Conservation (phyloP, 2,797 vertebrate species). For the Lagodon rhomboides region DNA sequence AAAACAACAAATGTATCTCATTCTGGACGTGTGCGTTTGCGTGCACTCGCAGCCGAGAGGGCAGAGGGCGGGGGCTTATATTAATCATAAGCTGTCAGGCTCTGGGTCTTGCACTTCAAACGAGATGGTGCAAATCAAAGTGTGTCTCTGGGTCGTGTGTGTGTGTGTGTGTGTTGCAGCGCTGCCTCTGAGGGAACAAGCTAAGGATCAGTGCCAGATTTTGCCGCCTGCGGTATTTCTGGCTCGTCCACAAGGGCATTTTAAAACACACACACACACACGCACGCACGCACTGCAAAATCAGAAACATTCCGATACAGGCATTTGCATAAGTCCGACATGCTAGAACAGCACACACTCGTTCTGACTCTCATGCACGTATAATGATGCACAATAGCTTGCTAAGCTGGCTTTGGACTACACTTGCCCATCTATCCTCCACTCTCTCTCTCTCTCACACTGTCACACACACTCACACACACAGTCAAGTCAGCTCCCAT, state of each 20-base stretch:
- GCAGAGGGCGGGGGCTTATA: slow-evolving; percentile 78
- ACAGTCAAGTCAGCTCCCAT: slow-evolving; percentile 36
- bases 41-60: slow-evolving; percentile 25
- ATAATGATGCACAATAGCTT: slow-evolving; percentile 60
- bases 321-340: slow-evolving; percentile 53
- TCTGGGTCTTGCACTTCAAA: slow-evolving; percentile 83
- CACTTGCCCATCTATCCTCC: slow-evolving; percentile 14
- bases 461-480: background rate
- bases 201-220: slow-evolving; percentile 75
- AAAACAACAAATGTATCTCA: slow-evolving; percentile 50
- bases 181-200: slow-evolving; percentile 67
- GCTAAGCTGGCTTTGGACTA: slow-evolving; percentile 62
- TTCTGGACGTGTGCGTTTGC: slow-evolving; percentile 33
- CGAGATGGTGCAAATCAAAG: slow-evolving; percentile 79
- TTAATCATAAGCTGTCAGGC: slow-evolving; percentile 83
- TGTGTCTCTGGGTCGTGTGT: slow-evolving; percentile 62
- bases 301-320: slow-evolving; percentile 44
- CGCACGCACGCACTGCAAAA: slow-evolving; percentile 23
- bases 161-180: slow-evolving; percentile 35
- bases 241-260: slow-evolving; percentile 70
- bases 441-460: slow-evolving; percentile 1
- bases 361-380: slow-evolving; percentile 35
- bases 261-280: slow-evolving; percentile 32
- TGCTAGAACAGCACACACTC: slow-evolving; percentile 17
- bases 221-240: slow-evolving; percentile 66